A percentile compares a stretch with the other conserved stretches of the same genome.
Evolutionary conservation across 92 coral and sea anemone genomes (phyloP).

Genomic region (Phenganax stokvisi): DNA sequence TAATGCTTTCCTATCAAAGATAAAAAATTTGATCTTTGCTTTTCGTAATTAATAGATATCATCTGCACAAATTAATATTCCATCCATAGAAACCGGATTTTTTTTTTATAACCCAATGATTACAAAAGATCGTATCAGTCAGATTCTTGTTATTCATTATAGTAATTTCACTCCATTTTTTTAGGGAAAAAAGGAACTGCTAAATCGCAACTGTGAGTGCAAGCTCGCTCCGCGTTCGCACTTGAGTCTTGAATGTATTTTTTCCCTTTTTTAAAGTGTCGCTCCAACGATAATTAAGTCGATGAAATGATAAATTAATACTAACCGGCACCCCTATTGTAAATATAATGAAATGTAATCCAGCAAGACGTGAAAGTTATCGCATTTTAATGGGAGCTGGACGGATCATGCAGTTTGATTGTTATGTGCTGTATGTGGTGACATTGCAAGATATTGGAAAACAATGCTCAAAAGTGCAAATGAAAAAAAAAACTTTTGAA

Average conservation of each 20-base stretch:
- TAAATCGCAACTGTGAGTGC: too few relatives aligned
- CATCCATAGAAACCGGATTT: neutral
- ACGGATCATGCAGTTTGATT: neutral
- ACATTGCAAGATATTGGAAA: too few relatives aligned
- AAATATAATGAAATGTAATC: constrained; percentile 19
- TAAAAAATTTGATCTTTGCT: neutral
- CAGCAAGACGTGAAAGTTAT: neutral
- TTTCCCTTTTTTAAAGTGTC: neutral
- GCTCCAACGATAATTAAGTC: neutral
- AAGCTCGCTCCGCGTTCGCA: too few relatives aligned
- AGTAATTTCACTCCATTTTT: too few relatives aligned
- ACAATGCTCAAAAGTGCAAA: too few relatives aligned
- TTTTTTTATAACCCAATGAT: neutral
- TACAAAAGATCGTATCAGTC: neutral
- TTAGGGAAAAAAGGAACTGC: too few relatives aligned
- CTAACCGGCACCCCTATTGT: constrained; percentile 3
- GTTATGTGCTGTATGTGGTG: neutral
- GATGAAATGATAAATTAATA: neutral
- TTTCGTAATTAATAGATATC: neutral
- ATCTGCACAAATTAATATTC: neutral
- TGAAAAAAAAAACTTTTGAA: too few relatives aligned
- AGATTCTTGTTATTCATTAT: too few relatives aligned
- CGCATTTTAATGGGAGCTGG: constrained; percentile 3
- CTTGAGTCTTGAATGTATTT: neutral
- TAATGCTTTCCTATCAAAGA: constrained; percentile 25